Base-by-base conservation (phyloP, 2,797 vertebrate genomes). In the Morelia viridis region DNA sequence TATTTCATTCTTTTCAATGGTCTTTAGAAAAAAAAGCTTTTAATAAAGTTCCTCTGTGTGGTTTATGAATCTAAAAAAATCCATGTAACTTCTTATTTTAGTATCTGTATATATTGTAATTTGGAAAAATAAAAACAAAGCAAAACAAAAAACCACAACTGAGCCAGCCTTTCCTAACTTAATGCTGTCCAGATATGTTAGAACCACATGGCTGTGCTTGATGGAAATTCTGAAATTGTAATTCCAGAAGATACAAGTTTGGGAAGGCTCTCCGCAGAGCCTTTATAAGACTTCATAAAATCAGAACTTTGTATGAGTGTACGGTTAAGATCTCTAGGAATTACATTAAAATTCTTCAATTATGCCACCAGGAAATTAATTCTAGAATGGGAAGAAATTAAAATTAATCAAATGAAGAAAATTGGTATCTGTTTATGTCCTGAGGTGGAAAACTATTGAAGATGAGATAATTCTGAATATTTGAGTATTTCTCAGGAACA, bases 1-100 rank as follows among this genome's bases (percentile, higher is more conserved):
- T 68, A 35, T 7, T 9, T 91, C 41, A 31, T 17, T 91, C 91
- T 83, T 31, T n/a, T 91, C 64, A 76, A 2, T 92, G 15, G 1
- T 91, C 76, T 92, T 91, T 83, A 68, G 19, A 68, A 2, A 71
- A 87, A 9, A 90, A 92, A 90, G 35, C 58, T 90, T 95, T 94
- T 80, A 91, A 31, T 64, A 64, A 92, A 56, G 50, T 89, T 87
- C 0, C 9, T 92, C 26, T 68, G 31, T 85, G 56, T 41, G 5
- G 0, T 76, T 41, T 53, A 53, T 53, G 50, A 53, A 53, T 8
- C 19, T 92, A 10, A 86, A 35, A 31, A 5, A 57, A 35, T 4
- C 19, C 1, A n/a, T 31, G 1, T 61, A 64, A 88, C 22, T 24
- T 80, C 58, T 84, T n/a, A 92, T 57, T 85, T 80, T 50, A 28